A percentile compares a stretch with the other conserved stretches of the same genome.
phyloP scores from a whole-genome alignment of 2,888 invertebrate genomes.

The Noctua pronuba region DNA sequence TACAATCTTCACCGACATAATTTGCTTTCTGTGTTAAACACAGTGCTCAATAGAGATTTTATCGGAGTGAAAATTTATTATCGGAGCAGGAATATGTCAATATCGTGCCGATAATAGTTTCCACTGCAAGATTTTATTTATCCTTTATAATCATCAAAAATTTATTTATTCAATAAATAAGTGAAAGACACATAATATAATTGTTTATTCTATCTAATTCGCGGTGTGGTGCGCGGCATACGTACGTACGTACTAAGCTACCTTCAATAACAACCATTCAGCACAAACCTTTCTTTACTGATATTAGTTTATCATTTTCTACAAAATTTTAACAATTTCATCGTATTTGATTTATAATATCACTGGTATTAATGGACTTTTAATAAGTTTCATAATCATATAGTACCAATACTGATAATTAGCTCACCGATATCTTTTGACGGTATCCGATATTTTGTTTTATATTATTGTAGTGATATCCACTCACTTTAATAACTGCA shows the following conservation, averaged over 20 bases:
- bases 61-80: not conserved
- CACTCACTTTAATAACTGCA: not conserved
- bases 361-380: slow-evolving; percentile 5
- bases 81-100: not conserved
- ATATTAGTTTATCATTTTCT: slow-evolving; percentile 30
- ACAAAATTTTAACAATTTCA: slow-evolving; percentile 29
- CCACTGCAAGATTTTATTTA: not conserved
- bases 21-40: not conserved
- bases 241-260: slow-evolving; percentile 53
- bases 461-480: not conserved
- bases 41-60: not conserved
- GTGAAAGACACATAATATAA: slow-evolving; percentile 43
- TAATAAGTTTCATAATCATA: not conserved
- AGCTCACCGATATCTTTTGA: not conserved
- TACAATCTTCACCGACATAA: not conserved
- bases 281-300: slow-evolving; percentile 50
- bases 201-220: slow-evolving; percentile 64
- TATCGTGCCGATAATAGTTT: slow-evolving; percentile 13
- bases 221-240: slow-evolving; percentile 58
- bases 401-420: not conserved
- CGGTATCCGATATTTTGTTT: not conserved
- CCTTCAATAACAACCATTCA: slow-evolving; percentile 52
- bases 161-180: slow-evolving; percentile 34
- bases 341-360: not conserved
- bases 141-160: not conserved